These are phyloP conservation scores for Gari tellinella DNA, from an alignment of 2,888 invertebrate species.

Conservation along the genomic window DNA sequence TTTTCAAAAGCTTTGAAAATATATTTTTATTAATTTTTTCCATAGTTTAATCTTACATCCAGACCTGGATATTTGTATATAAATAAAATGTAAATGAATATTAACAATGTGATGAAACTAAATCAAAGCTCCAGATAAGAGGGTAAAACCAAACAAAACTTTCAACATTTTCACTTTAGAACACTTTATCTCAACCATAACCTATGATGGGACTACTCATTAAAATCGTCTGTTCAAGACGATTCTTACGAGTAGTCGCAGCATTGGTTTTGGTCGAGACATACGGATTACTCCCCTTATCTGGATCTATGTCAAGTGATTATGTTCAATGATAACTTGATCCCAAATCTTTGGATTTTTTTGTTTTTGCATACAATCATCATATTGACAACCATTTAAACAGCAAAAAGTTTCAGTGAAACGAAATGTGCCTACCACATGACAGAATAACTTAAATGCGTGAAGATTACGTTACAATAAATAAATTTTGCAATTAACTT, in stretches of 20 bases:
- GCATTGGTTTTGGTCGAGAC: too few relatives aligned
- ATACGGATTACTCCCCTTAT: too few relatives aligned
- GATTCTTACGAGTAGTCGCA: too few relatives aligned
- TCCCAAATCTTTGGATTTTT: constrained; percentile 48
- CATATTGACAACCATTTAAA: constrained; percentile 1
- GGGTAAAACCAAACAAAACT: too few relatives aligned
- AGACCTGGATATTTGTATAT: constrained; percentile 61
- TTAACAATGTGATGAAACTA: constrained; percentile 48
- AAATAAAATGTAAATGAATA: constrained; percentile 61
- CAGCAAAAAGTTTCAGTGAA: background rate
- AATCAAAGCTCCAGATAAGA: constrained; percentile 1
- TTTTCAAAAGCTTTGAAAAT: constrained; percentile 46
- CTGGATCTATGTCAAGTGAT: too few relatives aligned
- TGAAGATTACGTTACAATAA: constrained; percentile 46
- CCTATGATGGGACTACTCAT: too few relatives aligned
- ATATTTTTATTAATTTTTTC: constrained; percentile 58
- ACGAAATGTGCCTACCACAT: constrained; percentile 13
- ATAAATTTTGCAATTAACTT: constrained; percentile 47
- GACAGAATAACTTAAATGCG: constrained; percentile 52
- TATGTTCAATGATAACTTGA: constrained; percentile 12
- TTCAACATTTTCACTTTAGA: too few relatives aligned
- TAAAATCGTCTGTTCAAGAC: too few relatives aligned
- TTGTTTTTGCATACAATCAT: constrained; percentile 29
- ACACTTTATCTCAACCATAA: too few relatives aligned
- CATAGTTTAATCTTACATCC: constrained; percentile 57